These are phyloP conservation scores for Phrynosoma platyrhinos DNA, from an alignment of 2,113 vertebrate species.

Conservation along the genomic window DNA sequence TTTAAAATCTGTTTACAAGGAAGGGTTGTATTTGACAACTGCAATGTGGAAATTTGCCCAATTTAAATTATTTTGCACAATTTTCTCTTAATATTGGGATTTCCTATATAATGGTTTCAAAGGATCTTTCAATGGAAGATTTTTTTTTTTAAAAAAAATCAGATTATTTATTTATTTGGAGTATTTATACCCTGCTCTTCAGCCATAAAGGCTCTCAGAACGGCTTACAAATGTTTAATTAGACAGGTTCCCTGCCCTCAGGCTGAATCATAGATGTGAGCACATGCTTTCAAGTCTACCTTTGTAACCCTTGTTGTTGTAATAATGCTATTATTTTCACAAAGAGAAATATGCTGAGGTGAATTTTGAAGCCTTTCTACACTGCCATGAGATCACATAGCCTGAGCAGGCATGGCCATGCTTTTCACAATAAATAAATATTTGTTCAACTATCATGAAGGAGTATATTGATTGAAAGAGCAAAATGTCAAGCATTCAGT, in stretches of 20 bases:
- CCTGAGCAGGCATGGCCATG: not conserved
- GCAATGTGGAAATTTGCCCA: not conserved
- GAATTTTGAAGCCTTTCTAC: not conserved
- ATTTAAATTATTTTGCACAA: not conserved
- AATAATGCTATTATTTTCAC: not conserved
- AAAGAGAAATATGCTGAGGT: not conserved
- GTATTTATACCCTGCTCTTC: too few species aligned
- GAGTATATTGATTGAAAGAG: constrained; percentile 34
- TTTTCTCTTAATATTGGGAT: not conserved
- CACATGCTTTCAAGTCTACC: not conserved
- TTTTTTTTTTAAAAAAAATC: not conserved
- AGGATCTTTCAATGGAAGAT: not conserved
- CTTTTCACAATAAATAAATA: constrained; percentile 4
- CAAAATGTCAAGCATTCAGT: not conserved
- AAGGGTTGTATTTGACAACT: not conserved
- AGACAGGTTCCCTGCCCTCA: too few species aligned
- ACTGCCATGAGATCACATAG: not conserved
- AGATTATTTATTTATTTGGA: not conserved
- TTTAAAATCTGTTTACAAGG: not conserved
- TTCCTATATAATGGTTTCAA: not conserved
- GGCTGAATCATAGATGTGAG: too few species aligned
- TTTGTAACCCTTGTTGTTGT: not conserved
- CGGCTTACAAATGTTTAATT: too few species aligned
- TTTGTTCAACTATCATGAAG: constrained; percentile 1
- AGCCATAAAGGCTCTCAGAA: too few species aligned